These are phyloP conservation scores for Magallana gigas DNA, from an alignment of 1,140 invertebrate species.

Conservation along the genomic window DNA sequence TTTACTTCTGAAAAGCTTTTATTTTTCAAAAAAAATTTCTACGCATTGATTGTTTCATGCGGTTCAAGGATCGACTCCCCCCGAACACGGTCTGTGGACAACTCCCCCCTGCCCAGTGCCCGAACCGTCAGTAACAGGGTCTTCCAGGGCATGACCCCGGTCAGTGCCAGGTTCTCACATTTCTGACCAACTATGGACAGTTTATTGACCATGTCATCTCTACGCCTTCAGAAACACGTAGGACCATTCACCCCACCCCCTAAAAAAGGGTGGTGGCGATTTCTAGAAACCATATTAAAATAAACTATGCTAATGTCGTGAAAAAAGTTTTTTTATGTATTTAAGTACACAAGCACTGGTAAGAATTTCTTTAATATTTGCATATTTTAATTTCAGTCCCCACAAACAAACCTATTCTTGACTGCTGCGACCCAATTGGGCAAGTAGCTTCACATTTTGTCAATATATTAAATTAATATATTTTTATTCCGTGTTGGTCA, in stretches of 20 bases:
- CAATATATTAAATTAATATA: no score
- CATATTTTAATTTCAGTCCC: background rate
- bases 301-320: no score
- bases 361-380: background rate
- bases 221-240: background rate
- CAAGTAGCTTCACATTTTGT: background rate
- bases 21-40: no score
- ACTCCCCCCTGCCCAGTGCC: background rate
- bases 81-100: background rate
- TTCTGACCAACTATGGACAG: background rate
- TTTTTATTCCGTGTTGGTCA: no score
- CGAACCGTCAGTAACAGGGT: background rate
- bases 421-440: background rate
- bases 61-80: background rate
- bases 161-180: background rate
- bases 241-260: no score
- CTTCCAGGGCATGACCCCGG: constrained; percentile 15
- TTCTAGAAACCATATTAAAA: no score
- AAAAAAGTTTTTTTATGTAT: background rate
- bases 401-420: background rate
- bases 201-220: constrained; percentile 12
- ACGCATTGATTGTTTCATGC: no score
- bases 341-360: background rate
- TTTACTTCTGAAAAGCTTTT: no score
- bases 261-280: no score